phyloP scores from a whole-genome alignment of 1,140 invertebrate species.

The Ptiloglossa arizonensis region DNA sequence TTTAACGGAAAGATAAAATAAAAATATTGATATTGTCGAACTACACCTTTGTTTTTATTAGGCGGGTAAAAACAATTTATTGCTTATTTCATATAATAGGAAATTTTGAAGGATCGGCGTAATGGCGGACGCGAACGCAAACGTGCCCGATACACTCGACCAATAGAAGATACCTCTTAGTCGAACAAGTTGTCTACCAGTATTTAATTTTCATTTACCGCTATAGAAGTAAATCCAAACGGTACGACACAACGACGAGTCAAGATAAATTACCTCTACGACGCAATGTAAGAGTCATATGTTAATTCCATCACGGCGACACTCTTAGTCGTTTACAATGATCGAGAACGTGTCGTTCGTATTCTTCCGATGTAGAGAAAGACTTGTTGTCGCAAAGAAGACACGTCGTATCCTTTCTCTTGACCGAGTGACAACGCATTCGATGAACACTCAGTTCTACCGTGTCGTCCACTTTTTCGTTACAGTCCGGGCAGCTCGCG shows the following conservation, averaged over 20 bases:
- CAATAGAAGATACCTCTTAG: neutral
- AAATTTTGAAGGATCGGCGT: neutral
- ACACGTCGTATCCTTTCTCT: slow-evolving; percentile 39
- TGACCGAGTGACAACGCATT: slow-evolving; percentile 21
- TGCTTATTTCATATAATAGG: neutral
- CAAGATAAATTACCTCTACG: neutral
- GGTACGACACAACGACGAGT: neutral
- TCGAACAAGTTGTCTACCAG: neutral
- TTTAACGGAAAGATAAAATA: neutral
- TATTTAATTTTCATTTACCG: neutral
- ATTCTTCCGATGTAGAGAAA: slow-evolving; percentile 27
- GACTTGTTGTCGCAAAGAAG: slow-evolving; percentile 37
- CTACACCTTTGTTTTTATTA: neutral
- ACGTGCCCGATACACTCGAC: neutral
- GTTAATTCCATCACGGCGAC: slow-evolving; percentile 12
- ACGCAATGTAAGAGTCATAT: neutral
- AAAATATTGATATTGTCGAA: neutral
- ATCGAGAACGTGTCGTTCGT: slow-evolving; percentile 32
- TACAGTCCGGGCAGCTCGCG: slow-evolving; percentile 14
- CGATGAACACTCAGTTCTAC: slow-evolving; percentile 28
- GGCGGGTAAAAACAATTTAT: neutral
- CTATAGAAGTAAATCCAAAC: neutral
- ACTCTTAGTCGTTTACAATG: slow-evolving; percentile 36
- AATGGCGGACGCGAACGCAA: neutral
- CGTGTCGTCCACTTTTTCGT: slow-evolving; percentile 3